Evolutionary conservation across 1,140 invertebrate species (phyloP).

Genomic region (Ceratina calcarata): DNA sequence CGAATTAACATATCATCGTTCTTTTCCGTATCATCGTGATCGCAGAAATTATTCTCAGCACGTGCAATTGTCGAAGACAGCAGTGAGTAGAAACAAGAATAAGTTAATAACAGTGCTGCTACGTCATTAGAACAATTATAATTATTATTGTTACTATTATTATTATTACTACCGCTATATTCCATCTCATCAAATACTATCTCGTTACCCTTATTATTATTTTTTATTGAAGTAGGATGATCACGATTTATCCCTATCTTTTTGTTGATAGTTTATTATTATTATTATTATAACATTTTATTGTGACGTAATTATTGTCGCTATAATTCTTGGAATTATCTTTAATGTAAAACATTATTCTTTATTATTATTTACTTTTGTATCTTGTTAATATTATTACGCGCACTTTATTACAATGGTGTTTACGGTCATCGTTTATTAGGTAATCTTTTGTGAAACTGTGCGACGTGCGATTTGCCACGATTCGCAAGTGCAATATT

Average conservation of each 20-base stretch:
- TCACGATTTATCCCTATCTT: slow-evolving; percentile 53
- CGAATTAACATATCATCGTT: slow-evolving; percentile 54
- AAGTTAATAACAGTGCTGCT: slow-evolving; percentile 38
- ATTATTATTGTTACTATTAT: slow-evolving; percentile 47
- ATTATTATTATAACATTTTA: slow-evolving; percentile 16
- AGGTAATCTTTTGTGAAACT: slow-evolving; percentile 16
- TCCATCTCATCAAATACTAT: slow-evolving; percentile 52
- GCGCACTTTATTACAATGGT: slow-evolving; percentile 39
- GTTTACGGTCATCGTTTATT: slow-evolving; percentile 48
- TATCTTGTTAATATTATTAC: slow-evolving; percentile 58
- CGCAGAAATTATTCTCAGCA: slow-evolving; percentile 45
- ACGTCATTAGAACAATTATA: slow-evolving; percentile 41
- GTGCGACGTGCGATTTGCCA: slow-evolving; percentile 31
- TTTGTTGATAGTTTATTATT: slow-evolving; percentile 49
- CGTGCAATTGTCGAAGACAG: slow-evolving; percentile 37
- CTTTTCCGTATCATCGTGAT: slow-evolving; percentile 52
- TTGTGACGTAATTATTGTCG: slow-evolving; percentile 36
- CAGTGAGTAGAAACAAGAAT: background rate
- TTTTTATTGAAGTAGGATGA: slow-evolving; percentile 43
- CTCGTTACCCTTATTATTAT: slow-evolving; percentile 52
- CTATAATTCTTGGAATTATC: slow-evolving; percentile 45
- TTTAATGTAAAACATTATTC: slow-evolving; percentile 50
- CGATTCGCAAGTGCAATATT: background rate
- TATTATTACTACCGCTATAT: slow-evolving; percentile 54
- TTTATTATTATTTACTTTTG: slow-evolving; percentile 61